Base-by-base conservation (phyloP, 2,113 vertebrate genomes). In the Tenrec ecaudatus region DNA sequence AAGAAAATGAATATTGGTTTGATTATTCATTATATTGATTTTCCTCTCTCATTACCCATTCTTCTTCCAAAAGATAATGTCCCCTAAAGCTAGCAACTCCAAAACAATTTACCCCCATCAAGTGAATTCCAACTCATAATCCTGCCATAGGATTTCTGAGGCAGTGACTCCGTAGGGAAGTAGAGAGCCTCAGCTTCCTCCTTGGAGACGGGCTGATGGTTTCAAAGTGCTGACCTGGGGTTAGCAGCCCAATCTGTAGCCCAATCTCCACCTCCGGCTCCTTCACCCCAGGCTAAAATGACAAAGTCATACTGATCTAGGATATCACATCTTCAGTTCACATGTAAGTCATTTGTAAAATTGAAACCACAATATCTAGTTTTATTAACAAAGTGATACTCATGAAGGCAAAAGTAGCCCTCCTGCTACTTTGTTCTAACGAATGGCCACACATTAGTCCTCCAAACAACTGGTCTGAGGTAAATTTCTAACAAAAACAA, bases 301-400 rank as follows among this genome's bases (percentile, higher is more conserved):
- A 14, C 47, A 53, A 53, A 62, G 23, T 62, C 14, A 62, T 11
- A 62, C 14, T 25, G 23, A 62, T 62, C 17, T 22, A 62, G 23
- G 23, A 62, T 62, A 22, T 25, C 5, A 23, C 7, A 62, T 62
- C 19, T 43, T 82, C 36, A 25, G 88, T 66, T 62, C 22, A 62
- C 17, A 84, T 38, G 80, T 80, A 69, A 1, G 62, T 47, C 25
- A 83, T 14, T 81, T 94, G 91, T 95, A 58, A 58, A 77, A 36
- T 27, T 86, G 38, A 73, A 78, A 88, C 6, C 9, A 62, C 81
- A 90, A 88, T n/a, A 92, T 40, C 27, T n/a, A n/a, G 38, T 62
- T 86, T 62, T 78, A 88, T 47, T 43, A 93, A 40, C 58, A 86
- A n/a, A 95, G 20, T 86, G 36, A 91, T 36, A 27, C 17, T 91